Base-by-base conservation (phyloP, 1,140 invertebrate genomes). In the Geopemphigus sp. region DNA sequence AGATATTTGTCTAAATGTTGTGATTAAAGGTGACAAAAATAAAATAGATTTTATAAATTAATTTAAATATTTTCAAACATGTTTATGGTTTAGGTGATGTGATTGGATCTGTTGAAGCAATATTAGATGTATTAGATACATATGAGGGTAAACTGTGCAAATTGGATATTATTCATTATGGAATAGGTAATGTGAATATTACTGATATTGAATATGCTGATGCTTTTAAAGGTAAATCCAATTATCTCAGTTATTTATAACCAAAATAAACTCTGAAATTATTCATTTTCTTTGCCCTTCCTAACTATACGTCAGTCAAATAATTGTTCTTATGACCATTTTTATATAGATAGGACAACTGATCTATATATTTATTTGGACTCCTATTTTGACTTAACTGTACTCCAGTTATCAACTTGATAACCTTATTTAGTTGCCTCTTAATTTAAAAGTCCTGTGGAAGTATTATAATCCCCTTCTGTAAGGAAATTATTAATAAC, bases 21-120 rank as follows among this genome's bases (percentile, higher is more conserved):
- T 89, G 5, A 81, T 89, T 1, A 89, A 89, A 87, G 88, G 87
- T 88, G 82, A 80, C 59, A 19, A 1, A 29, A 54, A 54, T 19
- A 53, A 11, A 53, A 50, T 32, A 22, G 17, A 5, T 66, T 47
- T 17, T 19, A n/a, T 5, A 78, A 80, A 47, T 80, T 59, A 6
- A 45, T n/a, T 15, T 1, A 5, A 12, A 45, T 14, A 6, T 14
- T 5, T 22, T 4, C 54, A n/a, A 29, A 19, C 10, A 32, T n/a
- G 1, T 61, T 50, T 26, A 12, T 63, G 0, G 11, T 82, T 45
- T 82, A 86, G 86, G 87, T 45, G 95, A 97, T 86, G 94, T 96
- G 4, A 91, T 93, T 85, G 94, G 95, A 0, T 97, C 95, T 14
- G 89, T 98, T 12, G 96, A 99, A 87, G 96, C 97, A 1, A 94